A percentile compares a stretch with the other conserved stretches of the same genome.
Conservation (phyloP, 1,140 invertebrate genomes). For the Plodia interpunctella region DNA sequence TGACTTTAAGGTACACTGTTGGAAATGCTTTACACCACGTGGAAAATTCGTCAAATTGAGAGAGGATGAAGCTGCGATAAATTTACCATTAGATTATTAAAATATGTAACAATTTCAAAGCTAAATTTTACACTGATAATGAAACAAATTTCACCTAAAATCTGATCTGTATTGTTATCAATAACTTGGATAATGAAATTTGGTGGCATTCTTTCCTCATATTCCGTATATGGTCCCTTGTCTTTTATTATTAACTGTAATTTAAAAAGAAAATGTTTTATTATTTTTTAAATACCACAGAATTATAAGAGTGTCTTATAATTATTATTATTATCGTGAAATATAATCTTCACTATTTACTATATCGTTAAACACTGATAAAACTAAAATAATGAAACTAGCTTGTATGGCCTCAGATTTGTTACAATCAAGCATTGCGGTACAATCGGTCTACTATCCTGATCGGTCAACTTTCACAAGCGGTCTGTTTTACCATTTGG, state of each 20-base stretch:
- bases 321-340: too few species aligned
- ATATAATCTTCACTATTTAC: too few species aligned
- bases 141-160: not conserved
- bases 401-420: too few species aligned
- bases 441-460: too few species aligned
- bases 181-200: conserved; percentile 82
- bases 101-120: conserved; percentile 6
- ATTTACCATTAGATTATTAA: too few species aligned
- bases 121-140: conserved; percentile 8
- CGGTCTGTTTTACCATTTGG: too few species aligned
- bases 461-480: too few species aligned
- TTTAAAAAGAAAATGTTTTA: not conserved
- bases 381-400: too few species aligned
- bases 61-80: conserved; percentile 48
- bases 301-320: too few species aligned
- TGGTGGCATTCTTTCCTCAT: conserved; percentile 82
- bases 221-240: conserved; percentile 80
- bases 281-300: too few species aligned
- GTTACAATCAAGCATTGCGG: too few species aligned
- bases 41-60: conserved; percentile 64
- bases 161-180: conserved; percentile 85
- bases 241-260: conserved; percentile 53
- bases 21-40: conserved; percentile 46
- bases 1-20: conserved; percentile 39
- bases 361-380: too few species aligned